Evolutionary conservation across 2,113 vertebrate species (phyloP).

Genomic region (Centropus unirufus): DNA sequence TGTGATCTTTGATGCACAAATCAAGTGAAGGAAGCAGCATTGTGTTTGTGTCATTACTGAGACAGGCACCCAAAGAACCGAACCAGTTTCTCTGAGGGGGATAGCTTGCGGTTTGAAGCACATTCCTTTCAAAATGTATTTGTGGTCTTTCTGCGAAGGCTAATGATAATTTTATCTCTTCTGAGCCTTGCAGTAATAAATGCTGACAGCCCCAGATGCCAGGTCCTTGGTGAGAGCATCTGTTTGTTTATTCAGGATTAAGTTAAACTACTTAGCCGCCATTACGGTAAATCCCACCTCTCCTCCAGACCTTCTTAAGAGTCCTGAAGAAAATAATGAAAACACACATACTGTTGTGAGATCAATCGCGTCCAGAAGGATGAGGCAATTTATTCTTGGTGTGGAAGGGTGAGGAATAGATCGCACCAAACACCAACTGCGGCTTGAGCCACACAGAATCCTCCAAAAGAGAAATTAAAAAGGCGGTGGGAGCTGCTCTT

Average conservation of each 20-base stretch:
- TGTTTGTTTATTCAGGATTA: constrained; percentile 87
- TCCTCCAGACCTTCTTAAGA: constrained; percentile 50
- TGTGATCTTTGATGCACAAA: not conserved
- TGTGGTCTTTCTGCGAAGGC: not conserved
- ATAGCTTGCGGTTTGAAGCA: not conserved
- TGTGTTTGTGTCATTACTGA: not conserved
- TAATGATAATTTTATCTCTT: constrained; percentile 66
- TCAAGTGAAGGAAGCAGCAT: not conserved
- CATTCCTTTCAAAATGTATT: not conserved
- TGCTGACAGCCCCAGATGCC: constrained; percentile 86
- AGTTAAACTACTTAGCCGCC: constrained; percentile 86
- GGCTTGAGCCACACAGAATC: not conserved
- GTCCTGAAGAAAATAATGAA: constrained; percentile 21
- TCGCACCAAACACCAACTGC: not conserved
- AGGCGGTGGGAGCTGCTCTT: not conserved
- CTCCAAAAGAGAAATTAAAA: not conserved
- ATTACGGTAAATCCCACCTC: constrained; percentile 75
- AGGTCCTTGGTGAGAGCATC: constrained; percentile 78
- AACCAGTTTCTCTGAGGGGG: not conserved
- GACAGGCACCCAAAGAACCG: not conserved
- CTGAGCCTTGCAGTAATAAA: constrained; percentile 77
- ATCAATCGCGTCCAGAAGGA: not conserved
- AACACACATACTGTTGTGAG: not conserved
- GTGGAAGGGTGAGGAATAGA: not conserved
- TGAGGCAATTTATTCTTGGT: not conserved